Base-by-base conservation (phyloP, 2,797 vertebrate species). In the Coregonus suidteri region DNA sequence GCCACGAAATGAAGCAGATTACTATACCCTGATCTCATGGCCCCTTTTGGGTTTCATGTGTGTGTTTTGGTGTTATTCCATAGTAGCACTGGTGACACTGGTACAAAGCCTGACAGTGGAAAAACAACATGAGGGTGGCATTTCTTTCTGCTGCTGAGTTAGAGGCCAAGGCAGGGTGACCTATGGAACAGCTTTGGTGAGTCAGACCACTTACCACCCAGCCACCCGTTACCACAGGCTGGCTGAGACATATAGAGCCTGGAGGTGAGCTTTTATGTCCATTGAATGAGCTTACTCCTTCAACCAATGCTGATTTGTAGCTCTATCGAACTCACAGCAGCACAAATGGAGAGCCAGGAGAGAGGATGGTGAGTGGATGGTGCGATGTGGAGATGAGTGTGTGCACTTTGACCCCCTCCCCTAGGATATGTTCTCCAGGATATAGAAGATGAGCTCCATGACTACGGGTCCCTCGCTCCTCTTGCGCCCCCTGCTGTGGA, bases 391-490 rank as follows among this genome's bases (percentile, higher is more conserved):
- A 34, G 73, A 70, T 71, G 30, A 1, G 16, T 0, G 18, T 70
- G 59, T 30, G 37, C 2, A 4, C 47, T 81, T 70, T 73, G 71
- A 35, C 16, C 30, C 73, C 25, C 75, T 18, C 59, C 20, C 59
- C 89, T 98, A 99, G 77, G 96, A 96, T 89, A 99, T 97, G 93
- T 97, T 98, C 90, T 99, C 98, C 90, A 99, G 94, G 91, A 99
- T 98, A 94, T 99, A 99, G 93, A 99, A 99, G 93, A 98, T 95
- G 82, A 99, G 96, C 92, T 99, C 98, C 95, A 99, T 96, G 82
- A 97, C 95, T 6, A 97, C 89, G 1, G 97, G 95, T 80, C 96
- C 95, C 66, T 97, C 96, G 4, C 93, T 96, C 81, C 97, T 92
- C 93, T 97, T 97, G 88, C 95, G 96, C 70, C 96, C 96, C 91